A percentile compares a stretch with the other conserved stretches of the same genome.
Evolutionary conservation across 2,113 vertebrate genomes (phyloP).

Genomic region (Anser brachyrhynchus): DNA sequence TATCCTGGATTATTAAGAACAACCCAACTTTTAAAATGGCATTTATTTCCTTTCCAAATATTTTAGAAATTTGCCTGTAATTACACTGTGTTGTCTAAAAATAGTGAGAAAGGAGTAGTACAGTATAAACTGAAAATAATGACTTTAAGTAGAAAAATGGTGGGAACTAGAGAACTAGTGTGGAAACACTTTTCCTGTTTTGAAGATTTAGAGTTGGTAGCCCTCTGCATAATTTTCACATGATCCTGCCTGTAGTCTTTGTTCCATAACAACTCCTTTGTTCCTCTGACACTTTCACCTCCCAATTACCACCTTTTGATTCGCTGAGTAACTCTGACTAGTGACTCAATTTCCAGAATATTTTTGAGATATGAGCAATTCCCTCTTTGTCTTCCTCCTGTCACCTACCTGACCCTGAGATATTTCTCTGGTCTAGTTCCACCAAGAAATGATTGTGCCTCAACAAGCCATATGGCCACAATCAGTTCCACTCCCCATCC

Average conservation of each 20-base stretch:
- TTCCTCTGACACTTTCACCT: slow-evolving; percentile 46
- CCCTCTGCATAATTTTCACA: neutral
- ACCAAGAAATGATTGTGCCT: slow-evolving; percentile 59
- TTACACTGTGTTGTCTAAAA: neutral
- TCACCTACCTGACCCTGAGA: slow-evolving; percentile 57
- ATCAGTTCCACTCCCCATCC: slow-evolving; percentile 58
- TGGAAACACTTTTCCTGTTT: neutral
- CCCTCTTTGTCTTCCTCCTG: slow-evolving; percentile 36
- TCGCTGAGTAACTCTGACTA: slow-evolving; percentile 15
- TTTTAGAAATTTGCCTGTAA: neutral
- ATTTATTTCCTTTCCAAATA: neutral
- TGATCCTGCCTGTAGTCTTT: neutral
- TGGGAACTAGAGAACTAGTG: neutral
- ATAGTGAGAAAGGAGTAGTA: neutral
- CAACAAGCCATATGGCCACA: slow-evolving; percentile 62
- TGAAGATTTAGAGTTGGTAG: neutral
- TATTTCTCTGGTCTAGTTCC: slow-evolving; percentile 54
- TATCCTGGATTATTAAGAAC: neutral
- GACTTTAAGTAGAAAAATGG: neutral
- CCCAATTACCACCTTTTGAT: slow-evolving; percentile 48
- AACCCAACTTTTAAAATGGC: neutral
- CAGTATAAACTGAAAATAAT: neutral
- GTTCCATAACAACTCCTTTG: neutral
- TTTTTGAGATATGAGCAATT: slow-evolving; percentile 59
- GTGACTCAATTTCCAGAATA: slow-evolving; percentile 57